Evolutionary conservation across 2,113 vertebrate species (phyloP), one percentile per base, ranked within the genome.

Genomic region (Takifugu flavidus): DNA sequence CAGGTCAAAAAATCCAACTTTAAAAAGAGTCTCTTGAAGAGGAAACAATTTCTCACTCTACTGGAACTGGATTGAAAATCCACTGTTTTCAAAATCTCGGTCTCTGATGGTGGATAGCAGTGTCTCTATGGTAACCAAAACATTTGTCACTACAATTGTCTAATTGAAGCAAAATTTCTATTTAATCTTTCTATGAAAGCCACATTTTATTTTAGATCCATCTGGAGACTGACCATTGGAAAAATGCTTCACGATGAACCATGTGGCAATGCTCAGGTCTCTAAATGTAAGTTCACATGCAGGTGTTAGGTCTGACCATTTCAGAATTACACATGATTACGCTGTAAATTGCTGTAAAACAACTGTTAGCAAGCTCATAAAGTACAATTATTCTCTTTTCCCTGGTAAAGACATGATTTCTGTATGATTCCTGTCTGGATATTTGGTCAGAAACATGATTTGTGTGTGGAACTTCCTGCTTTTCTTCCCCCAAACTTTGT

Each of bases 21-120:
- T 52, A 50, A 15, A 53, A 76, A 62, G 34, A 49, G 25, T 47
- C 65, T 50, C 49, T 77, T 20, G 20, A 20, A 20, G 20, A 20
- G 20, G 27, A 67, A 75, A 82, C 44, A 2, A 11, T 45, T 45
- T 45, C 13, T 12, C 3, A 14, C 14, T 13, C 2, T 45, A 45
- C 14, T 6, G 13, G 1, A 45, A 45, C 8, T 45, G 34, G 34
- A 39, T 39, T 39, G 2, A 39, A 39, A 39, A 39, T 11, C 8
- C 11, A 10, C 34, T 39, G 11, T 47, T 47, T 47, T 47, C 3
- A 47, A 47, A 47, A 47, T 47, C 14, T 13, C 2, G 11, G 34
- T 39, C 34, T 11, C 34, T 39, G 34, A 39, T 39, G 6, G 34
- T 39, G 8, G 1, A 39, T 10, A 39, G 11, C 0, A 11, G 11